Evolutionary conservation across 2,888 invertebrate species (phyloP), one percentile per base, ranked within the genome.

Genomic region (Drymonia ruficornis): DNA sequence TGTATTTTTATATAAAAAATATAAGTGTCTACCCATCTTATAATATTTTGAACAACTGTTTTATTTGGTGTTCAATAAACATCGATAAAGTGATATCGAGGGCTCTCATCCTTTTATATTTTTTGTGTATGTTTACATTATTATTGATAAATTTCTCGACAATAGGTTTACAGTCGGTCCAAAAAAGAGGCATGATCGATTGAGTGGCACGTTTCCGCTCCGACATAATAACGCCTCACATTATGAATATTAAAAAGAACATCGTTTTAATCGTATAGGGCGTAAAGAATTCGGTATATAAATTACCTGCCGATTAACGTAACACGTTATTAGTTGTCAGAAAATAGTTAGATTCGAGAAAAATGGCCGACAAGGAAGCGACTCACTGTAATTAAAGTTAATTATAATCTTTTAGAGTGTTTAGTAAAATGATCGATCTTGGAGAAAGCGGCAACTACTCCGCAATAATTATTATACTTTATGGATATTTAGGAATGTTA

Each of bases 171-270:
- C 81, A 76, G 77, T 74, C 72, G 70, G 70, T 69, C 72, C 73
- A 84, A 87, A 84, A 88, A 86, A 85, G 84, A 80, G 66, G 62
- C 59, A 71, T 87, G 87, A 89, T 86, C 79, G 86, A 87, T 89
- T 80, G 81, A 84, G 78, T 78, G 79, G 72, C 75, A 74, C 72
- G 79, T 83, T 83, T 85, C 83, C 82, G 81, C 78, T 80, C 76
- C 44, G 16, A 38, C 38, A 44, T 19, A 46, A 40, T 40, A 49
- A 49, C 36, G 49, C 36, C 40, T 40, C 40, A 11, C 15, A 40
- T 38, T 74, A 70, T 74, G 70, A 74, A 77, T 78, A 75, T 74
- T 77, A 86, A 84, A 64, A 75, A 72, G 78, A 78, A 74, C 76
- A 80, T 78, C 71, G 74, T 62, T 81, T 86, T 84, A 87, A 86